These are phyloP conservation scores for Julus scanicus DNA, from an alignment of 2,888 invertebrate species.

Conservation along the genomic window DNA sequence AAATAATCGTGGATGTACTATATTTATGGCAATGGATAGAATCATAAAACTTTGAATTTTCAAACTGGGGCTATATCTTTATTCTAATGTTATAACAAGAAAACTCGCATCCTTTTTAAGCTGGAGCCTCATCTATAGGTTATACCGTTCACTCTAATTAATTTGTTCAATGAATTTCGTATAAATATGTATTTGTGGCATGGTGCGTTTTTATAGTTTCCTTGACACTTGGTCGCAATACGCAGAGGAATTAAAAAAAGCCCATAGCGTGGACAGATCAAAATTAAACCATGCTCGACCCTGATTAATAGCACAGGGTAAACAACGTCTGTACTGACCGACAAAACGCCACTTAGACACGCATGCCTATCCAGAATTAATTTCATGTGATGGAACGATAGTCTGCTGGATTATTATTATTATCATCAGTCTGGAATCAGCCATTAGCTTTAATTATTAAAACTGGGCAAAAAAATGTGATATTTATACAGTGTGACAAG, in stretches of 20 bases:
- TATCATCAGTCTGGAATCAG: neutral
- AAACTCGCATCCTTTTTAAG: too few species aligned
- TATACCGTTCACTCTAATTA: neutral
- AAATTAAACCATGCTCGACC: neutral
- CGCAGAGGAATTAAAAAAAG: neutral
- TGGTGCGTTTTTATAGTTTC: neutral
- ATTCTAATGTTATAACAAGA: too few species aligned
- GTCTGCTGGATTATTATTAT: neutral
- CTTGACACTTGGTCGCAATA: neutral
- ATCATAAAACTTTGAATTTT: too few species aligned
- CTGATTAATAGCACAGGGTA: neutral
- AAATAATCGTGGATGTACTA: too few species aligned
- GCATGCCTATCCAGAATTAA: neutral
- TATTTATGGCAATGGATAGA: too few species aligned
- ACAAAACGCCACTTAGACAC: neutral
- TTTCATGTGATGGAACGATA: neutral
- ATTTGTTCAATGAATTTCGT: neutral
- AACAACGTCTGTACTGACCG: neutral
- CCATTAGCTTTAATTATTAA: neutral
- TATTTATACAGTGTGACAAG: too few species aligned
- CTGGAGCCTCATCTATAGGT: too few species aligned
- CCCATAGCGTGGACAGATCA: neutral
- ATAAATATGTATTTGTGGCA: constrained; percentile 1
- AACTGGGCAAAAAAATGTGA: neutral
- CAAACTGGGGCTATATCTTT: too few species aligned